Conservation (phyloP, 1,140 invertebrate genomes). For the Lordiphosa stackelbergi region DNA sequence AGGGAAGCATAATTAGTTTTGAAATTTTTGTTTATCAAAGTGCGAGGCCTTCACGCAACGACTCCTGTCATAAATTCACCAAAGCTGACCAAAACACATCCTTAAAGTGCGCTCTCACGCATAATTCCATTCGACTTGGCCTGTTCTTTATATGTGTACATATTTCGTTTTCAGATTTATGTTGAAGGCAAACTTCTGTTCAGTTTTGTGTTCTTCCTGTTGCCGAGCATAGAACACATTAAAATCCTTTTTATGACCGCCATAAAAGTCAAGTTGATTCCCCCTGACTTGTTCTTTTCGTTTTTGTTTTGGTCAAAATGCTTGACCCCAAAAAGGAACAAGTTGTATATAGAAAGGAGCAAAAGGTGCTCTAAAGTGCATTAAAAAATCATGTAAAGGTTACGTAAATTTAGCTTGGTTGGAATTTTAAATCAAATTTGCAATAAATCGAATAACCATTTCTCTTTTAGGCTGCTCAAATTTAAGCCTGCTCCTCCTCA, state of each 20-base stretch:
- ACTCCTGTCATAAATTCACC: conserved; percentile 36
- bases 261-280: conserved; percentile 70
- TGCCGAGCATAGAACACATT: conserved; percentile 60
- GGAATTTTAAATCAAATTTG: no score
- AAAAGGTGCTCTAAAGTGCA: conserved; percentile 4
- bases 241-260: conserved; percentile 63
- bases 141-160: conserved; percentile 3
- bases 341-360: conserved; percentile 9
- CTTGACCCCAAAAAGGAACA: conserved; percentile 33
- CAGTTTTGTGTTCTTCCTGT: conserved; percentile 13
- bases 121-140: conserved; percentile 45
- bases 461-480: no score
- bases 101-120: conserved; percentile 51
- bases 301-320: conserved; percentile 7
- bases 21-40: no score
- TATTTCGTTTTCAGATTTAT: conserved; percentile 51
- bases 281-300: conserved; percentile 3
- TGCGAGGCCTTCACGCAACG: neutral
- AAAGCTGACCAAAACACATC: conserved; percentile 30
- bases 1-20: no score
- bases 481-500: no score
- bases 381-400: conserved; percentile 44
- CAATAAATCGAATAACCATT: no score
- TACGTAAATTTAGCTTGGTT: no score
- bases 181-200: conserved; percentile 30